Evolutionary conservation across 2,888 invertebrate genomes (phyloP), one percentile per base, ranked within the genome.

Genomic region (Drosophila yooni): DNA sequence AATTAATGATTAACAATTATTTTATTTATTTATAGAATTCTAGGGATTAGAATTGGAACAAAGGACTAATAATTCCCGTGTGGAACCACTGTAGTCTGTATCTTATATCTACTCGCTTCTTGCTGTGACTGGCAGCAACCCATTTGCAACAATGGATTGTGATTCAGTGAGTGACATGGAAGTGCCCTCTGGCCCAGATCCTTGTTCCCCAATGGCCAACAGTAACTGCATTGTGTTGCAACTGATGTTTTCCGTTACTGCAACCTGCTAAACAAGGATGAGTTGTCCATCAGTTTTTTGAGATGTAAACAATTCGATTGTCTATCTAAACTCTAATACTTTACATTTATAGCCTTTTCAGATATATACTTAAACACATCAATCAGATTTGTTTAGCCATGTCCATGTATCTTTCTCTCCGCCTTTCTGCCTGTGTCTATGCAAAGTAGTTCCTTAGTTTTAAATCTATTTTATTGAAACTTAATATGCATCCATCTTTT

Each of bases 81-180:
- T 29, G 29, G 5, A 25, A 29, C 51, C 51, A 51, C 51, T 52
- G 29, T 21, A 15, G 21, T 15, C 43, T 36, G n/a, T 10, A 36
- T 29, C 27, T n/a, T 2, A n/a, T 21, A 57, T 40, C 3, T 40
- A 10, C 21, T 67, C 33, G 13, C 34, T 65, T 25, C n/a, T 33
- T 46, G 25, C 60, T 61, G 40, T 61, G 60, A 70, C n/a, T 79
- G 79, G 79, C 79, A 80, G 63, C 68, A 68, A 56, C 74, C 75
- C 75, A 63, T 59, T 80, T 58, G 54, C 43, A 52, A 80, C 79
- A 80, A 80, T 83, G 71, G 83, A 40, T 51, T 64, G 67, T 36
- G 54, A 61, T 61, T 61, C 50, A 52, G 52, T 66, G 76, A 83
- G 83, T 82, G 80, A 75, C 76, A 67, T 50, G 67, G 33, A 70